Evolutionary conservation across 2,888 invertebrate genomes (phyloP), one percentile per base, ranked within the genome.

Genomic region (Cyrtodaria siliqua): DNA sequence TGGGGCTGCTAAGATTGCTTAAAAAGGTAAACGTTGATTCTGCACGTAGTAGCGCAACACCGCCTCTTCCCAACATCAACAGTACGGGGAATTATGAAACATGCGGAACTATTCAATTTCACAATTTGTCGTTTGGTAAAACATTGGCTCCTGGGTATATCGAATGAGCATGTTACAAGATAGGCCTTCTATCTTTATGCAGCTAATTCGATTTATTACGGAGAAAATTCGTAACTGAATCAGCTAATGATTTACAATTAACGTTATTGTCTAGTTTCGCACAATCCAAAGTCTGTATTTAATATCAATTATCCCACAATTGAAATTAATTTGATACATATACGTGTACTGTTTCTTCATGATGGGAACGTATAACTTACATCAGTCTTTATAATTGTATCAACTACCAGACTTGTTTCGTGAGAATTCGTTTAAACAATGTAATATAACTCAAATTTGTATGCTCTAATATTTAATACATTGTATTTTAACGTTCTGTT

Each of bases 291-390:
- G 38, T 59, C 50, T 24, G 49, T 59, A 67, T 68, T 74, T 68
- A 63, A 74, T 74, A 68, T 68, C 76, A 76, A 76, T 76, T 70
- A 70, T 42, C 33, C 9, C 42, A 29, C 26, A 66, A 76, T 61
- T 76, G 50, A 55, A 50, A 66, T 60, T 76, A 55, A 66, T 52
- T 60, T 44, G 3, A 18, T 4, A 33, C 33, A 33, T 33, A 33
- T 33, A 4, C 33, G 33, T 33, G 6, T 44, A 44, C 44, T 6
- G 44, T 20, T 20, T 9, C 44, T 18, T 9, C 20, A 16, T 44
- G 16, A 44, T 16, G 3, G 44, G 16, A 16, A 3, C 20, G 44
- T 20, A 33, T 44, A 44, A 44, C 44, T 44, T 20, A 44, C 44
- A 9, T 16, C 16, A 44, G 4, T 44, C 6, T 44, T 6, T 44